Evolutionary conservation across 2,797 vertebrate genomes (phyloP), one percentile per base, ranked within the genome.

Genomic region (Spea hammondii): DNA sequence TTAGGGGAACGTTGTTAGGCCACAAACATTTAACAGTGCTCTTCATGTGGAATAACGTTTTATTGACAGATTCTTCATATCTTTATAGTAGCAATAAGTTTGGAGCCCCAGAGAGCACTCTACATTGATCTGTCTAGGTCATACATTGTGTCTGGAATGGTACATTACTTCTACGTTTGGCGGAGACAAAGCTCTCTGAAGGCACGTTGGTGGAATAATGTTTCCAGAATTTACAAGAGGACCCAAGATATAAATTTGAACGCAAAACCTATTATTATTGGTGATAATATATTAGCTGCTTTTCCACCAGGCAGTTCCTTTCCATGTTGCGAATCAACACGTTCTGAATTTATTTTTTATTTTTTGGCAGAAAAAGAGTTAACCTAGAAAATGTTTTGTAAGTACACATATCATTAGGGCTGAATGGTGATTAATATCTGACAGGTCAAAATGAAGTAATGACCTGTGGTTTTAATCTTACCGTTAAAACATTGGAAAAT

Each of bases 401-500:
- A 47, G 13, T 83, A 79, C 79, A 83, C 60, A 5, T 79, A 76
- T 83, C 66, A 68, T 69, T 53, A 17, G 65, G 44, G 74, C 65
- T 82, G 67, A 65, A 83, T 66, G 77, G 66, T 72, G 79, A 87
- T 83, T 84, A 85, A 69, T 57, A 84, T 71, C 0, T 76, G 82
- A 65, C 72, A 83, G 76, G 55, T 53, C 70, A 44, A 76, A 69
- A 85, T 76, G 79, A 84, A 84, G 79, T 78, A 64, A 12, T 71
- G 78, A 79, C 72, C 72, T 66, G 66, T 45, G 79, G 71, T 85
- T 80, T 68, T 4, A 44, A 85, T 55, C 3, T 68, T 5, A 77
- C 49, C 8, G 77, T 72, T 32, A 83, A 83, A 85, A 59, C 76
- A 79, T 70, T 73, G 82, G 60, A 84, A 85, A 87, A 87, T 79